These are phyloP conservation scores for Rhyacophila evoluta DNA, from an alignment of 2,888 invertebrate species.

Conservation along the genomic window DNA sequence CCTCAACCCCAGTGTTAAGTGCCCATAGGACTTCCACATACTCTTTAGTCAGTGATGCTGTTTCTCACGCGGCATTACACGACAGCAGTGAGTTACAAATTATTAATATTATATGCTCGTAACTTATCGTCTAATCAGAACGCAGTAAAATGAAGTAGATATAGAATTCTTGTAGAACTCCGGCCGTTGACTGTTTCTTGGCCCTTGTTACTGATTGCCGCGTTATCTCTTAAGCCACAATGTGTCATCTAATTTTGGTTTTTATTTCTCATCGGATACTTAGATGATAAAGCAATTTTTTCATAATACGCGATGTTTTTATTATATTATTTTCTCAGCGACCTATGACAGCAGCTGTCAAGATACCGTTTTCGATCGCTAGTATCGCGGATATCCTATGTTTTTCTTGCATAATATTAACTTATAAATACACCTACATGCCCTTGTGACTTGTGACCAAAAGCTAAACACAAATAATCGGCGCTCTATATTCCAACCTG, in stretches of 20 bases:
- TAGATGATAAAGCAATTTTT: neutral
- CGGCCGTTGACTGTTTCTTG: neutral
- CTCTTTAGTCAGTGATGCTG: constrained; percentile 69
- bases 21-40: constrained; percentile 61
- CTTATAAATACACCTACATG: constrained; percentile 26
- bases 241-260: neutral
- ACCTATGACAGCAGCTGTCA: constrained; percentile 23
- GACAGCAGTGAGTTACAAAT: constrained; percentile 67
- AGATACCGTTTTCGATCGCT: constrained; percentile 10
- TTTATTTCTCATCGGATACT: neutral
- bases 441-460: constrained; percentile 29
- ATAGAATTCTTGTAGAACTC: too few species aligned
- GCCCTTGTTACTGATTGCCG: neutral
- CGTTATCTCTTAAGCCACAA: neutral
- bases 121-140: neutral
- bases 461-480: neutral
- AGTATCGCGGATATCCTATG: neutral
- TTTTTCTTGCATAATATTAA: constrained; percentile 32
- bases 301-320: neutral
- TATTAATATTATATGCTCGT: neutral
- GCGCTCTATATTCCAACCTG: neutral
- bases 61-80: constrained; percentile 71
- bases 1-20: constrained; percentile 10
- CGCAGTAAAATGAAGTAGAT: neutral
- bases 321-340: neutral